Evolutionary conservation across 1,140 invertebrate genomes (phyloP), one percentile per base, ranked within the genome.

Genomic region (Bombus confusus): DNA sequence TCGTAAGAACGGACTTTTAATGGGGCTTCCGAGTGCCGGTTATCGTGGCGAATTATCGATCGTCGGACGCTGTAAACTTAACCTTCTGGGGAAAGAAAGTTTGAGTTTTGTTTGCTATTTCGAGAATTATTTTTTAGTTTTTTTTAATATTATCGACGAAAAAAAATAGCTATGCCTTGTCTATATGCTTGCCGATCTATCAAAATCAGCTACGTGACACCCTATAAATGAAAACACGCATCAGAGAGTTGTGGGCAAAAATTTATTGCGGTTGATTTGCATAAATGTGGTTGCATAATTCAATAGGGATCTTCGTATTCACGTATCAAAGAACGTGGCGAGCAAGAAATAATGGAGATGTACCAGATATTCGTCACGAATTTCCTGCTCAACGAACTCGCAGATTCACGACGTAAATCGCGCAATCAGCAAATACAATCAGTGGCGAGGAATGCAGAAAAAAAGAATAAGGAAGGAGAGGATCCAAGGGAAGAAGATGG

Each of bases 351-450:
- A 80, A 85, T 31, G 83, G 34, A 25, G 83, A 80, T 64, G 72
- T 59, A 80, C 13, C 69, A n/a, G 66, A 62, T 37, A 79, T 68
- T 73, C 77, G 77, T 72, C 57, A 41, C 66, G 41, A 28, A 85
- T 85, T 85, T 80, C 57, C 69, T 66, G 52, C 37, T 85, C 31
- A 43, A 64, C 59, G 77, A 47, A 59, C 31, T 69, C 43, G 43
- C 57, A 71, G 59, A 80, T 85, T 52, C 69, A 18, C 25, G 68
- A 28, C 69, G 74, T 71, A 80, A 85, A 80, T 74, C 83, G 77
- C 69, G 41, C 41, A 57, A 74, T 85, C 83, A 74, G 69, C 77
- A 57, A 72, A 73, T 80, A 52, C 25, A n/a, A 25, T 31, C 18
- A 2, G 25, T 6, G 22, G 22, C 22, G 8, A 12, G 15, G 9